Evolutionary conservation across 2,113 vertebrate genomes (phyloP).

Genomic region (Odocoileus virginianus): DNA sequence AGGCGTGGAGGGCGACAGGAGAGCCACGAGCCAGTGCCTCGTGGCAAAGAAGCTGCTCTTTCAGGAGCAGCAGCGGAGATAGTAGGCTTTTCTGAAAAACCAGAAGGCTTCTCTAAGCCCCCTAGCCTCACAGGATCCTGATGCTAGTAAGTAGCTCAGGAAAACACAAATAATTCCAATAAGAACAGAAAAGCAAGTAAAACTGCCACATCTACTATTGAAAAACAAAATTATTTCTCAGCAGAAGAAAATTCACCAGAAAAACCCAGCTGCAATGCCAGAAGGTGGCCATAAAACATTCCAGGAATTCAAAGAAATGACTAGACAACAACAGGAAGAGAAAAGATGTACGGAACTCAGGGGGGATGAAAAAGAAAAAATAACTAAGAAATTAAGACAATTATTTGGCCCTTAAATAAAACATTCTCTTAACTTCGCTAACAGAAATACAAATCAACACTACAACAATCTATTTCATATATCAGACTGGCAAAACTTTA

Average conservation of each 20-base stretch:
- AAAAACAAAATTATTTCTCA: neutral
- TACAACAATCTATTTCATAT: neutral
- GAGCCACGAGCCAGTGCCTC: neutral
- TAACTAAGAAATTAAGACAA: neutral
- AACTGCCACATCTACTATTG: neutral
- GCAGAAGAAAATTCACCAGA: neutral
- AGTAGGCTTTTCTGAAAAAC: fast-evolving
- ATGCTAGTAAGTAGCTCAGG: neutral
- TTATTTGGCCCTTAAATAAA: neutral
- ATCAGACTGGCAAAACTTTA: neutral
- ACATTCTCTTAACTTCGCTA: neutral
- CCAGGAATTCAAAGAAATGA: neutral
- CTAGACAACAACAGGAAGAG: neutral
- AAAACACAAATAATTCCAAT: neutral
- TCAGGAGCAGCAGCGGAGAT: neutral
- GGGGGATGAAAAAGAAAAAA: neutral
- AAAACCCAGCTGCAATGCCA: neutral
- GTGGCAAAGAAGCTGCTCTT: neutral
- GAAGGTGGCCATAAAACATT: neutral
- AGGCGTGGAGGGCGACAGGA: fast-evolving
- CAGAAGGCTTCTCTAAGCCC: neutral
- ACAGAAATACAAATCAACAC: neutral
- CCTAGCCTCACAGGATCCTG: neutral
- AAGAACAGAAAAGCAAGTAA: neutral
- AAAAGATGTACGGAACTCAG: neutral